Conservation (phyloP, 1,140 invertebrate genomes). For the Neodiprion pinetum region DNA sequence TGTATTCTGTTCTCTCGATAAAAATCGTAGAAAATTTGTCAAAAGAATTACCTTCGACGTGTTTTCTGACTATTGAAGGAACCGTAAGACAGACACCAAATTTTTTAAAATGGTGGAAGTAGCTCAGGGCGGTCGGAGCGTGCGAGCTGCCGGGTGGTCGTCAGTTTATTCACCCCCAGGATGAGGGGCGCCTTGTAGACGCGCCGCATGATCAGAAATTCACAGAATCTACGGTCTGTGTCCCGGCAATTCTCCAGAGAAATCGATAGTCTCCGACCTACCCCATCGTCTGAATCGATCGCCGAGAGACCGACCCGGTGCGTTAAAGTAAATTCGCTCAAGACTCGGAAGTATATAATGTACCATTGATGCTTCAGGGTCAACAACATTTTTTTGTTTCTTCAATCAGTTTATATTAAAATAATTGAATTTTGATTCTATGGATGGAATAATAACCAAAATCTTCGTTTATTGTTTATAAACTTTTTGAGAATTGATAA, state of each 20-base stretch:
- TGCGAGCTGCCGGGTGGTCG: not conserved
- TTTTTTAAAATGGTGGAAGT: not conserved
- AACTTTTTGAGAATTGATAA: no score
- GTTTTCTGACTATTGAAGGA: not conserved
- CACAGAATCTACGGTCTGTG: not conserved
- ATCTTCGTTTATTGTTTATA: no score
- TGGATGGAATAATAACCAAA: not conserved
- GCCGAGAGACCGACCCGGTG: not conserved
- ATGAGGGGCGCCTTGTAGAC: not conserved
- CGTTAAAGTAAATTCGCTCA: not conserved
- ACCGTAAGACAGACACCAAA: not conserved
- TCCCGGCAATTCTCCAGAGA: not conserved
- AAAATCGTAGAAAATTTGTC: no score
- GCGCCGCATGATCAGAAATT: not conserved
- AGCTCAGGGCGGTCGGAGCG: no score
- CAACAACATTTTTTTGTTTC: not conserved
- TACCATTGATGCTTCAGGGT: not conserved
- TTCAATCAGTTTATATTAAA: not conserved
- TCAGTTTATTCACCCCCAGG: not conserved
- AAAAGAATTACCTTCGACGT: no score
- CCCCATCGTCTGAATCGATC: not conserved
- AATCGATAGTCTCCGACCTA: constrained; percentile 4
- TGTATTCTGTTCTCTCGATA: no score
- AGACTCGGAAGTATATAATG: not conserved
- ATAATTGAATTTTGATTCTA: not conserved